Conservation (phyloP, 2,888 invertebrate genomes). For the Coenonympha glycerion region DNA sequence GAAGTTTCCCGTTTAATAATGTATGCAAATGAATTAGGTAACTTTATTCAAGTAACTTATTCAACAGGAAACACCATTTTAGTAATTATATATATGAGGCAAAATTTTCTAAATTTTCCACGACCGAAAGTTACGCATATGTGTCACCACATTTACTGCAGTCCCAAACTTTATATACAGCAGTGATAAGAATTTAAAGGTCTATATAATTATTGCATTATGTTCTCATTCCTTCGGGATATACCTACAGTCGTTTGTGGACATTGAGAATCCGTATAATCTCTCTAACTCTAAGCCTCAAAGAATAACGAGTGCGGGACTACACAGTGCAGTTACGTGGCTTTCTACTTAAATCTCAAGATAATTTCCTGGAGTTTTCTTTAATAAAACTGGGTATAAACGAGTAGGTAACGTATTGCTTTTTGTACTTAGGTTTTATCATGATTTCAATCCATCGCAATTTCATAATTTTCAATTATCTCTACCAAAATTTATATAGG, state of each 20-base stretch:
- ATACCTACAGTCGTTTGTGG: not conserved
- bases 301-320: conserved; percentile 6
- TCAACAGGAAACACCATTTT: not conserved
- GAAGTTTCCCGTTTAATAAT: too few species aligned
- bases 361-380: not conserved
- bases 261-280: not conserved
- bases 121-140: too few species aligned
- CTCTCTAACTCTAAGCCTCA: too few species aligned
- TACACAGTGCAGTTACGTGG: conserved; percentile 1
- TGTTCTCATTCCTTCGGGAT: not conserved
- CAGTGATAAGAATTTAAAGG: not conserved
- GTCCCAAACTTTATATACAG: not conserved
- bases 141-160: not conserved
- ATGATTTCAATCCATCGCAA: not conserved
- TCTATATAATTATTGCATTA: not conserved
- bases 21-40: too few species aligned
- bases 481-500: too few species aligned
- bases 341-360: not conserved
- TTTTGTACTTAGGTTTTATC: too few species aligned
- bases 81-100: too few species aligned
- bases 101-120: too few species aligned
- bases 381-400: not conserved
- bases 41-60: not conserved
- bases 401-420: too few species aligned
- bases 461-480: too few species aligned